Evolutionary conservation across 2,888 invertebrate species (phyloP), one percentile per base, ranked within the genome.

Genomic region (Watsonalla binaria): DNA sequence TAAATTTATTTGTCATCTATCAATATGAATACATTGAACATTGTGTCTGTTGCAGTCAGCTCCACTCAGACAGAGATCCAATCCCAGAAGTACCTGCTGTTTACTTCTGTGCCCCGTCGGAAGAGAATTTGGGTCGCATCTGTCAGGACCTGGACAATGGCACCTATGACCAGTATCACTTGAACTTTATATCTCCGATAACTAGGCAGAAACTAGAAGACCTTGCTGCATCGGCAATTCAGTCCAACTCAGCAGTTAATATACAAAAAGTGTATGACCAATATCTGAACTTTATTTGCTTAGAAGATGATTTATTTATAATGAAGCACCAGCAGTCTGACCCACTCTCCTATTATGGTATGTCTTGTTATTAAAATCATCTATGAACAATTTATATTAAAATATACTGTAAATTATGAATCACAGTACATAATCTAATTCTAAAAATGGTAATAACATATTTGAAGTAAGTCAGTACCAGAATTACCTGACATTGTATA

Each of bases 81-180:
- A 98, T 99, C 72, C 98, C 99, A 6, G 99, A 99, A 91, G 99
- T 99, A 2, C 99, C 99, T 50, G 99, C 98, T 0, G 95, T 99
- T 45, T 99, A 99, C 82, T 99, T 99, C 84, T 98, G 99, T 82
- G 93, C 96, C 63, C 99, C 99, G 5, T 96, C 96, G 9, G 97
- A 98, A 76, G 99, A 99, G 80, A 99, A 99, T 86, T 92, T 99
- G 46, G 96, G 96, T 49, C 93, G 98, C 63, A 98, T 99, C 61
- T 95, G 96, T 60, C 97, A 98, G 86, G 98, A 97, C 81, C 92
- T 97, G 53, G 95, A 96, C 63, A 96, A 95, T 83, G 96, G 96
- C 45, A 89, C 97, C 11, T 99, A 99, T 79, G 99, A 99, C 74
- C 93, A 95, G 52, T 99, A 98, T 82, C 98, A 98, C 81, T 91